Base-by-base conservation (phyloP, 2,113 vertebrate genomes). In the Typhlomys cinereus region DNA sequence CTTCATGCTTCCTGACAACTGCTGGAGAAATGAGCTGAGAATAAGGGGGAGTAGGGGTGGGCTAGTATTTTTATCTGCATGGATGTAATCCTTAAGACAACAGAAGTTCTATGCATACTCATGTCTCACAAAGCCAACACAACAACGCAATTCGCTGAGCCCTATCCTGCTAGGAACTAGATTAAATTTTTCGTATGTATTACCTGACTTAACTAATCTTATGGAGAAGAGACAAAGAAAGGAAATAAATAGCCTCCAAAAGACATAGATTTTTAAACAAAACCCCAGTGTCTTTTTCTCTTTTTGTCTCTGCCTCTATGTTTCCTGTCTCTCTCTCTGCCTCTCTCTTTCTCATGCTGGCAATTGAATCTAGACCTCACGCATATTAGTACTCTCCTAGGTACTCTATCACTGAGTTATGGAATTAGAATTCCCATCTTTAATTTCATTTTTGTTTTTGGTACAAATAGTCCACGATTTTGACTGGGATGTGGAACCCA, bases 1-100 rank as follows among this genome's bases (percentile, higher is more conserved):
- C 57, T 91, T 95, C 61, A 10, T 86, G 66, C 41, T 91, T 80
- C 41, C 31, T 89, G 73, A 94, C 44, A 87, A 36, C 13, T 84
- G 61, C 44, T 66, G 29, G 8, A 64, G 1, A 59, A 61, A 89
- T 69, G 50, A 93, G 61, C 67, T n/a, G 4, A 57, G 31, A 25
- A 17, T 21, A 62, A 88, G 31, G 29, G 81, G 64, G 79, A 67
- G 34, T 29, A 1, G 23, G 27, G 23, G 25, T 4, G 5, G 31
- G 10, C 52, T 90, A n/a, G 21, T 9, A 0, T 44, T n/a, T 61
- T 78, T 82, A 41, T 48, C 31, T 73, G 1, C 39, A 48, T 39
- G 21, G 31, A 39, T 92, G 91, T 92, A 12, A 85, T 67, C 48
- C 64, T 88, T 67, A 64, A 79, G 39, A 71, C 23, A 66, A 12